Conservation (phyloP, 2,113 vertebrate genomes). For the Oenanthe melanoleuca region DNA sequence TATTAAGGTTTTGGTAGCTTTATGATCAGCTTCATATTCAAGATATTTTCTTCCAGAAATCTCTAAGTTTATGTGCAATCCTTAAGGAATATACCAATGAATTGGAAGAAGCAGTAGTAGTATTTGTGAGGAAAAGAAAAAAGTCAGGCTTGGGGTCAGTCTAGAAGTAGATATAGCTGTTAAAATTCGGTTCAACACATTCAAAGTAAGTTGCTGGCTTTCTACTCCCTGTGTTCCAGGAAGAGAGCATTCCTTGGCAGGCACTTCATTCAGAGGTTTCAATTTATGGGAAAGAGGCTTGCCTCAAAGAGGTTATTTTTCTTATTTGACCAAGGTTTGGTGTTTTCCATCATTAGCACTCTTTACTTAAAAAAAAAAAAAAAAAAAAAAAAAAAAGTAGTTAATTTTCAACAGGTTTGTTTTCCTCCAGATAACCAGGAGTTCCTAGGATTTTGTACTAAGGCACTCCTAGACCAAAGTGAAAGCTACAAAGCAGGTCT, state of each 20-base stretch:
- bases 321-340: slow-evolving; percentile 66
- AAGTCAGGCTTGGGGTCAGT: background rate
- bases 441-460: background rate
- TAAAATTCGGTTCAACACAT: slow-evolving; percentile 49
- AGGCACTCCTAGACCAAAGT: background rate
- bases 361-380: background rate
- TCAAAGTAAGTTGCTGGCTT: slow-evolving; percentile 65
- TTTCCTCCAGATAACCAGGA: slow-evolving; percentile 32
- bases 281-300: slow-evolving; percentile 69
- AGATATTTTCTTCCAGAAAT: slow-evolving; percentile 43
- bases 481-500: background rate
- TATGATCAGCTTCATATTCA: slow-evolving; percentile 37
- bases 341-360: slow-evolving; percentile 53
- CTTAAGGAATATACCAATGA: slow-evolving; percentile 42
- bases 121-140: slow-evolving; percentile 29
- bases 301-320: slow-evolving; percentile 70
- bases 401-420: background rate
- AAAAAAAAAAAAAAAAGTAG: background rate
- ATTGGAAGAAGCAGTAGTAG: slow-evolving; percentile 7
- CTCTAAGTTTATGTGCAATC: background rate
- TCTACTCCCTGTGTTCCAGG: slow-evolving; percentile 63
- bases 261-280: slow-evolving; percentile 57
- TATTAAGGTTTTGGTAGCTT: slow-evolving; percentile 54
- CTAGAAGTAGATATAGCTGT: slow-evolving; percentile 49
- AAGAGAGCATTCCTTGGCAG: slow-evolving; percentile 68